Percentiles rank a stretch among this genome's conserved stretches.
Evolutionary conservation across 2,113 vertebrate species (phyloP).

Genomic region (Grammomys surdaster): DNA sequence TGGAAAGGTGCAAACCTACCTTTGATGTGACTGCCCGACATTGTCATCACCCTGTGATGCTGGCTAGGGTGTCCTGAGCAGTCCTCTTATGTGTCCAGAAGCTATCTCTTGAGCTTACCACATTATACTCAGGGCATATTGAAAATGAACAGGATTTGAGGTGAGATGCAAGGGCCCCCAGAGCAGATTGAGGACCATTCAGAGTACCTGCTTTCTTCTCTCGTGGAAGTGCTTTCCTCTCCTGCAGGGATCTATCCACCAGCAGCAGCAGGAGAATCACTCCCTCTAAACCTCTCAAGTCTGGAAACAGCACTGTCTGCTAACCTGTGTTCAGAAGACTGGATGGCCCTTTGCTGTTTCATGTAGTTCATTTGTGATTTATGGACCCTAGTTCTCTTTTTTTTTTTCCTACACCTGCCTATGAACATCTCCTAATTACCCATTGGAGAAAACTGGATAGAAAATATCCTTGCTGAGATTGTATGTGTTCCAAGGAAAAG

Average conservation of each 20-base stretch:
- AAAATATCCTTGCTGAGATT: conserved; percentile 52
- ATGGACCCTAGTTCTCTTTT: neutral
- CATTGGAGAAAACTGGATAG: conserved; percentile 75
- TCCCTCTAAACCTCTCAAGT: conserved; percentile 29
- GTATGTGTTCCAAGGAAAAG: conserved; percentile 64
- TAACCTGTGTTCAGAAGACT: neutral
- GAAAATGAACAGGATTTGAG: conserved; percentile 74
- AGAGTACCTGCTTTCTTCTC: conserved; percentile 50
- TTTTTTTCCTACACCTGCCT: conserved; percentile 62
- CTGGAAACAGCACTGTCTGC: neutral
- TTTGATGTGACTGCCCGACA: neutral
- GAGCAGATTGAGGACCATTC: conserved; percentile 34
- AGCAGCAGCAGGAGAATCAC: neutral
- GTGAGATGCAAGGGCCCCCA: conserved; percentile 6
- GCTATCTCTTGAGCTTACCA: conserved; percentile 43
- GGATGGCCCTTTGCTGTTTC: neutral
- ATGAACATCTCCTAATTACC: conserved; percentile 59
- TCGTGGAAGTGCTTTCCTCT: neutral
- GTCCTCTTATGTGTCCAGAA: conserved; percentile 42
- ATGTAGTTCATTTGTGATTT: conserved; percentile 13
- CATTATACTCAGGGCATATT: conserved; percentile 52
- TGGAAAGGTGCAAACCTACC: conserved; percentile 35
- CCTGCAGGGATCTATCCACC: conserved; percentile 63
- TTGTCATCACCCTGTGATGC: conserved; percentile 58
- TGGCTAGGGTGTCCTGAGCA: neutral